Base-by-base conservation (phyloP, 2,797 vertebrate genomes). In the Capromys pilorides region DNA sequence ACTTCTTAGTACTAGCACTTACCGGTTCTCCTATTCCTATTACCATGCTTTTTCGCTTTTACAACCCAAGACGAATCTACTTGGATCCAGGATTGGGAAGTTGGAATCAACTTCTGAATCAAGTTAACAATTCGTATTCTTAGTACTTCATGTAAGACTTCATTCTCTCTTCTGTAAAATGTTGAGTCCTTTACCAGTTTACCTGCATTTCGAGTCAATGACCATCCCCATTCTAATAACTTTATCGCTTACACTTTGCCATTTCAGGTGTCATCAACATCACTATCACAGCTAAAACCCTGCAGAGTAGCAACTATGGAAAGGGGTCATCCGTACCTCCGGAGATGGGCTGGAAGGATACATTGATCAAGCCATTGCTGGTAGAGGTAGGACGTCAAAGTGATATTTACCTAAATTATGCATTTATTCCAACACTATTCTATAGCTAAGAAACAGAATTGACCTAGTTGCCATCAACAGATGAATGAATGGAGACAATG, bases 311-410 rank as follows among this genome's bases (percentile, higher is more conserved):
- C 0, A 61, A 95, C 33, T 99, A 99, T 95, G 98, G 97, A 6
- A 98, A 98, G 6, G 97, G 97, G 93, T 86, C 96, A 75, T 94
- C 92, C 36, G 83, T 85, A 0, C 98, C 98, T 81, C 98, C 97
- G 0, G 69, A 88, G 22, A 82, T 61, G 92, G 98, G 98, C 45
- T 98, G 90, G 28, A 97, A 95, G 4, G 99, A 99, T 96, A 99
- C 98, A 0, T 93, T 98, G 87, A 97, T 98, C 79, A 98, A 95
- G 92, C 85, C 96, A 13, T 21, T 98, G 66, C 80, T 98, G 61
- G 96, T 98, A 39, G 98, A 98, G 98, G 98, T 98, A 98, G 36
- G 83, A 57, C 33, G 45, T 73, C 57, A 57, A n/a, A 64, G 28
- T 18, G 28, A 71, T 57, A 41, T 39, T 28, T 33, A 39, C 33